These are phyloP conservation scores for Telmatochromis brichardi DNA, from an alignment of 2,113 vertebrate genomes.

Conservation along the genomic window DNA sequence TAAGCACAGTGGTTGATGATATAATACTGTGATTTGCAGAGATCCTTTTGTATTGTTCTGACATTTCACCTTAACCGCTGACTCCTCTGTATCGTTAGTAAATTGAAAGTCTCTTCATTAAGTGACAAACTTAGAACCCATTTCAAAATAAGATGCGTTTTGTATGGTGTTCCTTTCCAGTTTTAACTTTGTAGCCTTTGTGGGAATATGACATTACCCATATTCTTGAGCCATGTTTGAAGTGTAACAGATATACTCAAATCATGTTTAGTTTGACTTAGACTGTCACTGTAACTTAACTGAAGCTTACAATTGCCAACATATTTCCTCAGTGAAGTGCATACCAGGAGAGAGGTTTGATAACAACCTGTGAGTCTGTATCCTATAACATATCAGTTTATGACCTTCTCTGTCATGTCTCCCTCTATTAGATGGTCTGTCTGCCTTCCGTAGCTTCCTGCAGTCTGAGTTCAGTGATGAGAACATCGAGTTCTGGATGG, in stretches of 20 bases:
- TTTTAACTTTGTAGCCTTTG: not conserved
- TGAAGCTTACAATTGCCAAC: not conserved
- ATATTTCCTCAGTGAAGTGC: not conserved
- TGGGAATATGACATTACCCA: not conserved
- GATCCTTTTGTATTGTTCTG: not conserved
- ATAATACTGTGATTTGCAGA: not conserved
- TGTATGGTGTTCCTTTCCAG: not conserved
- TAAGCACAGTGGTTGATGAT: not conserved
- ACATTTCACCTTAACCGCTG: not conserved
- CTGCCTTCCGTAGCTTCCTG: slow-evolving; percentile 86
- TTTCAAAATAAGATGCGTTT: not conserved
- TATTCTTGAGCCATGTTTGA: not conserved
- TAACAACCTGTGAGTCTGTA: not conserved
- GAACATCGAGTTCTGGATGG: slow-evolving; percentile 91
- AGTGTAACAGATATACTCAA: not conserved
- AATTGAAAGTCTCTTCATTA: not conserved
- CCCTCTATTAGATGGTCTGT: slow-evolving; percentile 75
- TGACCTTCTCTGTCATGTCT: not conserved
- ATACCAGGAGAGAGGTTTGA: not conserved
- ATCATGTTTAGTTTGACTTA: not conserved
- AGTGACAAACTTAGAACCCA: not conserved
- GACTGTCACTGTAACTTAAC: not conserved
- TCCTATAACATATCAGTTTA: not conserved
- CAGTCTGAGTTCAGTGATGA: slow-evolving; percentile 96
- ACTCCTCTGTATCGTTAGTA: not conserved